Conservation (phyloP, 2,888 invertebrate genomes). For the Zaprionus bogoriensis region DNA sequence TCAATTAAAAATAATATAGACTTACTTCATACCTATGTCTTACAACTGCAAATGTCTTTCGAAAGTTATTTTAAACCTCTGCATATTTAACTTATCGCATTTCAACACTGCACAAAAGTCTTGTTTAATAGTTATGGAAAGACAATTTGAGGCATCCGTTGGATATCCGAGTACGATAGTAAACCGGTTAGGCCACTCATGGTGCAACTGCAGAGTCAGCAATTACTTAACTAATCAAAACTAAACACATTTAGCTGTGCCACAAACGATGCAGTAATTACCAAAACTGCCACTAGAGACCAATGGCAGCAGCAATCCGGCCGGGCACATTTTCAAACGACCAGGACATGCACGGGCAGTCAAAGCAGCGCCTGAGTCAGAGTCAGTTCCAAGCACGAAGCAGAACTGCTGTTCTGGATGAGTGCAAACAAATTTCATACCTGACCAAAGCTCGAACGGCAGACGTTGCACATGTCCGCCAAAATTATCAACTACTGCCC, state of each 20-base stretch:
- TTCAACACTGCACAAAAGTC: slow-evolving; percentile 12
- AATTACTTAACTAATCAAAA: slow-evolving; percentile 69
- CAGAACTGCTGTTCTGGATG: no score
- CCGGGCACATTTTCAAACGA: slow-evolving; percentile 10
- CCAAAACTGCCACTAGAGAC: slow-evolving; percentile 30
- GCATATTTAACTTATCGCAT: no score
- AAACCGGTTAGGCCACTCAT: slow-evolving; percentile 4
- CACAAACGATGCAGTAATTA: slow-evolving; percentile 62
- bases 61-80: no score
- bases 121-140: slow-evolving; percentile 31
- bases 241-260: slow-evolving; percentile 51
- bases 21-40: no score
- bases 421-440: slow-evolving; percentile 60
- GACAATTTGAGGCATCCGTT: not conserved
- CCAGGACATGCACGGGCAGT: no score
- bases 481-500: slow-evolving; percentile 45
- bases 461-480: slow-evolving; percentile 19
- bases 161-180: no score
- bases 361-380: not conserved
- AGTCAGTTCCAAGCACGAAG: no score
- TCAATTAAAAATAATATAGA: no score
- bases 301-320: slow-evolving; percentile 15
- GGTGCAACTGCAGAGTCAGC: slow-evolving; percentile 38
- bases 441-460: slow-evolving; percentile 35
- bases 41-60: no score